phyloP scores from a whole-genome alignment of 2,797 vertebrate genomes.

The Crocodylus rhombifer region DNA sequence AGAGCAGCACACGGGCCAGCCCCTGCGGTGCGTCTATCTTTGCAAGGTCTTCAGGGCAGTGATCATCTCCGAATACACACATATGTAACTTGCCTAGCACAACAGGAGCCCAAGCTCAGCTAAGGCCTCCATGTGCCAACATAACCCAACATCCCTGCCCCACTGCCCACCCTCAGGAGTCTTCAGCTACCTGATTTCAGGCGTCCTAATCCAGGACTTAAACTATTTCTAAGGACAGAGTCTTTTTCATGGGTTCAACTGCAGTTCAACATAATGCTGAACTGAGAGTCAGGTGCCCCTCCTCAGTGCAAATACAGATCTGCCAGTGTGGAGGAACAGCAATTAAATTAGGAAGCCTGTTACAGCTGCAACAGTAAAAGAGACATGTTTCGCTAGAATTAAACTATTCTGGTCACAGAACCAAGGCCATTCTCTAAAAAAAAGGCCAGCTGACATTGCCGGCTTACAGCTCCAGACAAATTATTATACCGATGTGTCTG shows the following conservation, averaged over 20 bases:
- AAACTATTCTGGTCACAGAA: not conserved
- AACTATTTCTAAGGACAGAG: not conserved
- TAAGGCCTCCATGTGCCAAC: not conserved
- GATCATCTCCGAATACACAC: not conserved
- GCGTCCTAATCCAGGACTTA: too few species aligned
- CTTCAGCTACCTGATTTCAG: too few species aligned
- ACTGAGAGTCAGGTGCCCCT: not conserved
- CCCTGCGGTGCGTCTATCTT: not conserved
- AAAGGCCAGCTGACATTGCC: accelerated
- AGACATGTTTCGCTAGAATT: not conserved
- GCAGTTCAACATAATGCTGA: not conserved
- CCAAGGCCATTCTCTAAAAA: not conserved
- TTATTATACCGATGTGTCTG: slow-evolving; percentile 31
- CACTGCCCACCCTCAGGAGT: not conserved
- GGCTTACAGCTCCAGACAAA: not conserved
- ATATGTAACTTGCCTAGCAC: not conserved
- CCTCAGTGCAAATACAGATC: not conserved
- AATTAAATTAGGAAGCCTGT: not conserved
- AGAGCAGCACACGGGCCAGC: not conserved
- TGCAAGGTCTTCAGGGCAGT: not conserved
- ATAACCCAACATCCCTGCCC: not conserved
- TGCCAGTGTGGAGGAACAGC: not conserved
- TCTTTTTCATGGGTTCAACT: not conserved
- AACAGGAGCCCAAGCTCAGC: not conserved
- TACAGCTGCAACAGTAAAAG: not conserved